Conservation (phyloP, 2,113 vertebrate genomes). For the cat (Felis catus) region F.catus_Fca126_mat1.0 CM031423.1:36554001-36554500, state of each 20-base stretch:
- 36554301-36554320: neutral
- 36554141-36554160: neutral
- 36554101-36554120: neutral
- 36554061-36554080: neutral
- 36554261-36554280: neutral
- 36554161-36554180: neutral
- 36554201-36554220: neutral
- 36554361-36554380: neutral
- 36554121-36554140: neutral
- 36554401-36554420: neutral
- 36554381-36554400: neutral
- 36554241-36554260: neutral
- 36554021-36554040: neutral
- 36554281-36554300: neutral
- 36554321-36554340: fast-evolving
- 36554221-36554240: neutral
- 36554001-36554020: neutral
- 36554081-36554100: neutral
- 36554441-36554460: neutral
- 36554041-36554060: neutral
- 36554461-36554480: neutral
- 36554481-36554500: neutral
- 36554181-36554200: too few relatives aligned
- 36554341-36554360: neutral
- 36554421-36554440: neutral